Evolutionary conservation across 2,888 invertebrate genomes (phyloP), one percentile per base, ranked within the genome.

Genomic region (Oscheius sp.): DNA sequence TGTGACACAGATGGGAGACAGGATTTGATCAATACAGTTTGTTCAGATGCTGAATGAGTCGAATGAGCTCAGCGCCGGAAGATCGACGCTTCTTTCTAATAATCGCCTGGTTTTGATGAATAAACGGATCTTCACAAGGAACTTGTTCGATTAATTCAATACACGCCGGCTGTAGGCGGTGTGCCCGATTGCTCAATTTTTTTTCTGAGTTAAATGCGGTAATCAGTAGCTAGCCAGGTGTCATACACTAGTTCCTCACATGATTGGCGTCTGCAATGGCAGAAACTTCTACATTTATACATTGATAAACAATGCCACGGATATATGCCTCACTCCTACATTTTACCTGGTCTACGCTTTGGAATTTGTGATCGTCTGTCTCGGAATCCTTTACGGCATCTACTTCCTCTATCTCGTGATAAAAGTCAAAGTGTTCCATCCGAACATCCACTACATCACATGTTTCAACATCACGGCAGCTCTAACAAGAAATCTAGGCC

Each of bases 1-100:
- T n/a, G 75, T 75, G 9, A 71, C 71, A 2, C 70, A 75, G 70
- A 71, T 75, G 21, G 21, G 21, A 21, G 21, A 21, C 21, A 21
- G 21, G 21, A 21, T 21, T 21, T 21, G 21, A 21, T 21, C 21
- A 21, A 21, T 21, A 21, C 21, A 21, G 21, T 21, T 21, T 21
- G 21, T 21, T 21, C 21, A 21, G 21, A 21, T 21, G 21, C 21
- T 21, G 21, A 21, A 0, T 21, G 3, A 7, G 42, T 42, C 42
- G 42, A 42, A 42, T 42, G 21, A 21, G 21, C 21, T 21, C 21
- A 21, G 21, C 21, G 21, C 42, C 42, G 42, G 42, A 42, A 42
- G 42, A 5, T 42, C 7, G 42, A 42, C 42, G 42, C 42, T 42
- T 42, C 7, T 5, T 42, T 42, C 42, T 42, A 42, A 7, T 7